Conservation (phyloP, 2,113 vertebrate species). For the Nibea coibor region DNA sequence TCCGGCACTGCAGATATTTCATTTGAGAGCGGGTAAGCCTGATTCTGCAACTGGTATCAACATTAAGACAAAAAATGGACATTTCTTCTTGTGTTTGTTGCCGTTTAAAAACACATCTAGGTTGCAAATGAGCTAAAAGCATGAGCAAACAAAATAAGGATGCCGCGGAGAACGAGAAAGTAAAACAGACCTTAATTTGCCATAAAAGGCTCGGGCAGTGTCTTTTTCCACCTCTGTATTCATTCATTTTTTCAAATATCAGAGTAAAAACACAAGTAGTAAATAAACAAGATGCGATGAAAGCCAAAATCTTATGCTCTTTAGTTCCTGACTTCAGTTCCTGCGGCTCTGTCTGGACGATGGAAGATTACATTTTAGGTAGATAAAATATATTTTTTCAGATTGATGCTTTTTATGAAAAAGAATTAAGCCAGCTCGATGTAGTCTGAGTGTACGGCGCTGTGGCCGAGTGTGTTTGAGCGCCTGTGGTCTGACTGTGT, state of each 20-base stretch:
- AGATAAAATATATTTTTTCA: not conserved
- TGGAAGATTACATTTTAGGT: too few relatives aligned
- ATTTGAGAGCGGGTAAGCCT: too few relatives aligned
- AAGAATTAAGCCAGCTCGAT: not conserved
- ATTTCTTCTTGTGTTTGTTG: not conserved
- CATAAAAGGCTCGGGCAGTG: too few relatives aligned
- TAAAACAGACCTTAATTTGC: too few relatives aligned
- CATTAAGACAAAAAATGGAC: not conserved
- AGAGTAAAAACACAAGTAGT: not conserved
- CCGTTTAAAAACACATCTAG: not conserved
- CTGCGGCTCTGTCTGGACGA: not conserved
- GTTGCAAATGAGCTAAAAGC: not conserved
- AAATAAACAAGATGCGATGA: not conserved
- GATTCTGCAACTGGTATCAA: not conserved
- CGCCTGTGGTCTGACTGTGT: conserved; percentile 36
- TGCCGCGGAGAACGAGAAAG: not conserved
- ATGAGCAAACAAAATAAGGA: not conserved
- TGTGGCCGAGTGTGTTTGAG: not conserved
- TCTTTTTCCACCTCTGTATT: not conserved
- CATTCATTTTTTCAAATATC: not conserved
- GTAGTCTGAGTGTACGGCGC: not conserved
- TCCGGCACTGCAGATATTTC: too few relatives aligned
- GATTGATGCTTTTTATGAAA: not conserved
- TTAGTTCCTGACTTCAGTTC: conserved; percentile 12
- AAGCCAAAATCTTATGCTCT: not conserved